Evolutionary conservation across 2,113 vertebrate species (phyloP), one percentile per base, ranked within the genome.

Genomic region (Artemisiospiza belli): DNA sequence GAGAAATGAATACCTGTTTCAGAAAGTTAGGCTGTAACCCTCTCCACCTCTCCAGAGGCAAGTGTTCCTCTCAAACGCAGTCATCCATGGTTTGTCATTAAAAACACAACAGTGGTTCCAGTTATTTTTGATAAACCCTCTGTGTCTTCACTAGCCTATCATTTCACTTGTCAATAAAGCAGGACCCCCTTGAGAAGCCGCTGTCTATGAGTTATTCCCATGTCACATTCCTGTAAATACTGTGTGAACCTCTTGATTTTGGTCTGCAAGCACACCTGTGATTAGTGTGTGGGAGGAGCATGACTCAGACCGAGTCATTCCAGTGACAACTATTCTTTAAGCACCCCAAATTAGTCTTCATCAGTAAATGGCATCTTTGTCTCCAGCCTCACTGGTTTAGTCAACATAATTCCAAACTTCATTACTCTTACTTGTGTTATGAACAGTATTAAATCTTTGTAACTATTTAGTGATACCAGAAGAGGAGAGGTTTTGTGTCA

Each of bases 251-350:
- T 89, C 37, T 57, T 78, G 83, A 70, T 69, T 83, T 20, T 61
- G 83, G 63, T 58, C 84, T 79, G 91, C 78, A 83, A 59, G 69
- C 87, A 61, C 66, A 85, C 78, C 63, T 90, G 63, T 83, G 70
- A 77, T 61, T 67, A 78, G 33, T 78, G 57, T 88, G 74, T 89
- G 63, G 82, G 74, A 89, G 91, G 59, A 94, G 25, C 47, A 35
- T 95, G 92, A 96, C 62, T 96, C 83, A 93, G 52, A 84, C 44
- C 55, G 44, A 59, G 58, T 94, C 76, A 89, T 95, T 84, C 70
- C 93, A 43, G 59, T 92, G 84, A 93, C 87, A 92, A 58, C 46
- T 64, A 55, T 49, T 94, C 89, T 92, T 92, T 82, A 94, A 69
- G 58, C 20, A 52, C 67, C 19, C 63, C 85, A 94, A 92, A 76